A percentile compares a stretch with the other conserved stretches of the same genome.
These are phyloP conservation scores for Catotricha subobsoleta DNA, from an alignment of 2,888 invertebrate genomes.

Conservation along the genomic window DNA sequence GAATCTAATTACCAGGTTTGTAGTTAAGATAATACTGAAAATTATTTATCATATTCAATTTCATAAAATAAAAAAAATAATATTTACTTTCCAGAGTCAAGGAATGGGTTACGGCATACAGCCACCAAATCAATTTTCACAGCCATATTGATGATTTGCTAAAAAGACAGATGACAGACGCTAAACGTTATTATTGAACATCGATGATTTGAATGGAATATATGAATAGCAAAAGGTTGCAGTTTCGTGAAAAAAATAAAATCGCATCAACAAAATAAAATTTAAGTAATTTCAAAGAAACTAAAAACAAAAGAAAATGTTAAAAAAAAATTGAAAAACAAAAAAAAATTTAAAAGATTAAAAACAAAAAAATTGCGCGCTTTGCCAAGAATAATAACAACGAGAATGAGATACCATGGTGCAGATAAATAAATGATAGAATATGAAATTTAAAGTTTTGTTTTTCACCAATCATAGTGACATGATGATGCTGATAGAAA, in stretches of 20 bases:
- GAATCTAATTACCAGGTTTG: constrained; percentile 67
- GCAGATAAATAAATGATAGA: background rate
- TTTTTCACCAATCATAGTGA: too few relatives aligned
- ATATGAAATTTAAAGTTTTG: too few relatives aligned
- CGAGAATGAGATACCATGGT: background rate
- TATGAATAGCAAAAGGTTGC: constrained; percentile 7
- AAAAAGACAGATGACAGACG: too few relatives aligned
- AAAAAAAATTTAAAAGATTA: background rate
- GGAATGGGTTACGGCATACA: constrained; percentile 17
- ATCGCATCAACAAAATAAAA: too few relatives aligned
- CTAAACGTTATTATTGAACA: too few relatives aligned
- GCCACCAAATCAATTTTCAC: constrained; percentile 28
- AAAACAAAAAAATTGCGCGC: too few relatives aligned
- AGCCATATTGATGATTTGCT: too few relatives aligned
- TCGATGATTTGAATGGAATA: constrained; percentile 14
- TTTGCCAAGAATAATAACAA: too few relatives aligned
- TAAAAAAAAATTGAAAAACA: background rate
- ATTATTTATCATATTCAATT: background rate
- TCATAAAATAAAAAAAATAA: background rate
- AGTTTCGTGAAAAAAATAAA: background rate
- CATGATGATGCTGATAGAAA: background rate
- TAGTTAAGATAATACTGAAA: background rate
- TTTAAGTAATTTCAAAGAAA: background rate
- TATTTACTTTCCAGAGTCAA: constrained; percentile 1
- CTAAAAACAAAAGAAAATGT: background rate